Evolutionary conservation across 2,113 vertebrate species (phyloP).

Genomic region (Ailuropoda melanoleuca): DNA sequence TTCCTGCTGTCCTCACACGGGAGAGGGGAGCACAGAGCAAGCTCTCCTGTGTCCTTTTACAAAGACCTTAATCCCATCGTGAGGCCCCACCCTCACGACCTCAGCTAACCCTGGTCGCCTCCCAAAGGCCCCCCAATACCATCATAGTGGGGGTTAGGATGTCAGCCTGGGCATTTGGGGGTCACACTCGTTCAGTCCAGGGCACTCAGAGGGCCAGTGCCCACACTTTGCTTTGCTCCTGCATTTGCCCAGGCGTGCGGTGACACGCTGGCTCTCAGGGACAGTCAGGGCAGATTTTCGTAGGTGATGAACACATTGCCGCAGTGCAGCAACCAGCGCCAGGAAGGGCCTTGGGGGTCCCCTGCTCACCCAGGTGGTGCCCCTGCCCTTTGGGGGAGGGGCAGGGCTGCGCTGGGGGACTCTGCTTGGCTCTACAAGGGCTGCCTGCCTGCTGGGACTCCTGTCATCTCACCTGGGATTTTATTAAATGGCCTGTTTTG

Average conservation of each 20-base stretch:
- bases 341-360: background rate
- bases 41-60: background rate
- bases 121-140: background rate
- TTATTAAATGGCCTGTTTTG: background rate
- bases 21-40: background rate
- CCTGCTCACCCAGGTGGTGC: background rate
- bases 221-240: background rate
- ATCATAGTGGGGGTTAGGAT: fast-evolving
- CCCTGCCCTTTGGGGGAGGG: background rate
- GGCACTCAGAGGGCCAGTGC: fast-evolving
- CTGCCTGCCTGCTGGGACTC: background rate
- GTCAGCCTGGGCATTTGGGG: fast-evolving
- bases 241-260: background rate
- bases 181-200: fast-evolving
- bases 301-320: fast-evolving
- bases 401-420: background rate
- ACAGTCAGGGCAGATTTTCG: too few relatives aligned
- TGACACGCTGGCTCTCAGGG: fast-evolving
- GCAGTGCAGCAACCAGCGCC: too few relatives aligned
- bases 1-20: background rate
- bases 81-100: background rate
- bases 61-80: background rate
- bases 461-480: background rate
- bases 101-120: background rate
- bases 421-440: background rate